Conservation (phyloP, 1,140 invertebrate species). For the Drosophila watanabei region DNA sequence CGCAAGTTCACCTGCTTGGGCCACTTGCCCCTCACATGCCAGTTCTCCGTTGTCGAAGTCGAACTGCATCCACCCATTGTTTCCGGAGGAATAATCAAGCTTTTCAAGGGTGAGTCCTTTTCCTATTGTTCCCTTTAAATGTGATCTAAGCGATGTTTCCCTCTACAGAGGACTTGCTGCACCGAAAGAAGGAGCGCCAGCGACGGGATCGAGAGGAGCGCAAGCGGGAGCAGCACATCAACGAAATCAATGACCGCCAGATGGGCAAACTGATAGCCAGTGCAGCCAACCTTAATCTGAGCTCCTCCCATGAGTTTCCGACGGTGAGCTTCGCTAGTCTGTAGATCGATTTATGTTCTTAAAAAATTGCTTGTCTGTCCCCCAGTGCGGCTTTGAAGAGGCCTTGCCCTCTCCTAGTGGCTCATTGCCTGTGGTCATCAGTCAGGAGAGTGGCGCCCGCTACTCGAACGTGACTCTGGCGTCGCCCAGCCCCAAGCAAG, state of each 20-base stretch:
- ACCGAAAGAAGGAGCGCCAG: slow-evolving; percentile 88
- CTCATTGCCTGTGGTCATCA: slow-evolving; percentile 38
- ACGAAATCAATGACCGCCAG: slow-evolving; percentile 89
- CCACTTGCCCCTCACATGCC: slow-evolving; percentile 95
- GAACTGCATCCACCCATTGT: slow-evolving; percentile 91
- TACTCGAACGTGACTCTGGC: slow-evolving; percentile 49
- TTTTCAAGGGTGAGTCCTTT: slow-evolving; percentile 88
- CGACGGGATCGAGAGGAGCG: slow-evolving; percentile 90
- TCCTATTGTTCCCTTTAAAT: not conserved
- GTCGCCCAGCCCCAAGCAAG: slow-evolving; percentile 60
- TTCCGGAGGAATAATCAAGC: slow-evolving; percentile 88
- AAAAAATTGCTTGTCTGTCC: not conserved
- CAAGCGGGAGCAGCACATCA: slow-evolving; percentile 90
- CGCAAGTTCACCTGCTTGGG: slow-evolving; percentile 92
- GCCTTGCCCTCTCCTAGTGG: slow-evolving; percentile 58
- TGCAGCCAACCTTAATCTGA: slow-evolving; percentile 87
- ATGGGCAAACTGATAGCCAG: slow-evolving; percentile 88
- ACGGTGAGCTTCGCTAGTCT: slow-evolving; percentile 56
- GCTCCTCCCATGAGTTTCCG: slow-evolving; percentile 90
- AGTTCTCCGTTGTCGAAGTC: slow-evolving; percentile 96
- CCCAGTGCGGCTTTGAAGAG: slow-evolving; percentile 82
- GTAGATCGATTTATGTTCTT: no score
- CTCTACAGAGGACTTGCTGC: slow-evolving; percentile 88
- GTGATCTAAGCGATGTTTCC: not conserved
- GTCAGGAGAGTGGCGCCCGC: slow-evolving; percentile 13